Evolutionary conservation across 2,888 invertebrate genomes (phyloP), one percentile per base, ranked within the genome.

Genomic region (Tipula unca): DNA sequence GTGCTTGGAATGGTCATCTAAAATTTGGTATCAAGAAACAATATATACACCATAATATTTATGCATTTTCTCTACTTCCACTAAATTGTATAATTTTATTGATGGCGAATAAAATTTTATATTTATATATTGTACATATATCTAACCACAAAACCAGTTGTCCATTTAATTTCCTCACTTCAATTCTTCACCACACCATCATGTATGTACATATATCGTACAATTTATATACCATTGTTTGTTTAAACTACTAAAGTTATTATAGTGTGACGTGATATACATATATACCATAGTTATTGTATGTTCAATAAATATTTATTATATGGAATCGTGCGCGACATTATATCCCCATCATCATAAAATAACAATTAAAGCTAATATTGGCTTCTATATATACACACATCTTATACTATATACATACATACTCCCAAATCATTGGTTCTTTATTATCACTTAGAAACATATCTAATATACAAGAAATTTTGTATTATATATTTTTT

Each of bases 351-450:
- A 69, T 69, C 69, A 69, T 20, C 25, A 69, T 69, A 69, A 69
- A 69, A 69, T 69, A 69, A 25, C 69, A 69, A 69, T 69, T 69
- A 69, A 69, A 69, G 69, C 69, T 54, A 54, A 54, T 54, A 54
- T 54, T 54, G 48, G 48, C 17, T 54, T 54, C 48, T 17, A 69
- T 6, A 48, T 0, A 48, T n/a, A n/a, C 20, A 69, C 69, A 20
- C 69, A 25, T 14, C 69, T 25, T 69, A 48, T 10, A 13, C n/a
- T n/a, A 36, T 32, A 32, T 3, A 5, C 3, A 32, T 6, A 2
- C 32, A 32, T n/a, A 54, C 48, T 17, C 48, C 20, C 20, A 17
- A 54, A 54, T 54, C 48, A 17, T 54, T 17, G 48, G 48, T 54
- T 54, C 48, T 54, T 17, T 54, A 54, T 54, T 69, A 69, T 69